phyloP scores from a whole-genome alignment of 2,888 invertebrate genomes.

The Lithophane socia region DNA sequence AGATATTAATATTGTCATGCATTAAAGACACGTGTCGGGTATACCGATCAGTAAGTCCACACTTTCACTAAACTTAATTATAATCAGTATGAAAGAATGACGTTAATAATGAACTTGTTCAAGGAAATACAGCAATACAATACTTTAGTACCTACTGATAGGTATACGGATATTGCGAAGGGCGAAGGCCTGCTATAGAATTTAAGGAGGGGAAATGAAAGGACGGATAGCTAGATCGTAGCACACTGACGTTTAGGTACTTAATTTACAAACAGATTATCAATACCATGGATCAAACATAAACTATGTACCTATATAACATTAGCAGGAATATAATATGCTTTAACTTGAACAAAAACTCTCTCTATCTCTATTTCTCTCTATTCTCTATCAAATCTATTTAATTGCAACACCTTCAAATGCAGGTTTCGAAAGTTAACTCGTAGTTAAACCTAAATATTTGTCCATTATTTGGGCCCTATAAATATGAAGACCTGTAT shows the following conservation, averaged over 20 bases:
- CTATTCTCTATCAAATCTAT: not conserved
- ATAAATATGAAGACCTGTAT: not conserved
- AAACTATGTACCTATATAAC: not conserved
- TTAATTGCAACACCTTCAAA: not conserved
- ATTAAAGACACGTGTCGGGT: constrained; percentile 36
- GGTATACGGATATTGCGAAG: not conserved
- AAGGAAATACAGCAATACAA: not conserved
- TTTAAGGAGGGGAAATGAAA: not conserved
- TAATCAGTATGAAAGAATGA: not conserved
- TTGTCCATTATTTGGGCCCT: not conserved
- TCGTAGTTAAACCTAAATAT: not conserved
- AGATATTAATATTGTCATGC: constrained; percentile 15
- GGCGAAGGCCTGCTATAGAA: not conserved
- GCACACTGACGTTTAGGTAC: not conserved
- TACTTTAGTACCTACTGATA: not conserved
- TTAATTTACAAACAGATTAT: not conserved
- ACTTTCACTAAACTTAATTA: not conserved
- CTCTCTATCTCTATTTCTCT: not conserved
- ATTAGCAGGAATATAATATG: too few relatives aligned
- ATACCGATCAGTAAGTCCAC: not conserved
- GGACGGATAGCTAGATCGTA: not conserved
- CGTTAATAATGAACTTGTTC: not conserved
- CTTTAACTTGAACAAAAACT: not conserved
- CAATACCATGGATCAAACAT: not conserved
- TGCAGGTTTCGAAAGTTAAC: not conserved